Evolutionary conservation across 1,140 invertebrate genomes (phyloP), one percentile per base, ranked within the genome.

Genomic region (Drosophila sulfurigaster): DNA sequence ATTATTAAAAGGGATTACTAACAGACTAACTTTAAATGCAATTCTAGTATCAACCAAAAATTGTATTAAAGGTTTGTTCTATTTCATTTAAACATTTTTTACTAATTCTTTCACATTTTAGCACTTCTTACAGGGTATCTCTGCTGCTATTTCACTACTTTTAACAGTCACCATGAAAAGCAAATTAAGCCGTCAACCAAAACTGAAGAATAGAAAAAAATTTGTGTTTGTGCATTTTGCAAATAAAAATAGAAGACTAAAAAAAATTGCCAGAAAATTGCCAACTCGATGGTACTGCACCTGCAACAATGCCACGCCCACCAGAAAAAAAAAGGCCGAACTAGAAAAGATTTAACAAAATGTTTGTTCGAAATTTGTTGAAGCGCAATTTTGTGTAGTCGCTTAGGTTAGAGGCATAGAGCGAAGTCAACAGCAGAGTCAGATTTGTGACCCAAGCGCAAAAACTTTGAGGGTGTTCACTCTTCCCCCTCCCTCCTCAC

Each of bases 171-270:
- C 64, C 77, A 87, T 88, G 80, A 75, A 87, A 87, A 82, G 69
- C 73, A 87, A 87, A 87, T 87, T 88, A 88, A 87, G 85, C 83
- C 73, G 73, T 87, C 64, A 62, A 67, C 63, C 7, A 32, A 77
- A 87, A 74, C 32, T 46, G 60, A 49, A 79, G 70, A 70, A 59
- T 80, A 73, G 52, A 77, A 79, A 88, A 75, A 78, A 71, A 7
- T 58, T 60, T 62, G 6, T 56, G 25, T 69, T 66, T 54, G 59
- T 45, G 13, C 51, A 43, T 51, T 66, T 51, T 32, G 43, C 68
- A 58, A 66, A 54, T 32, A 35, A 57, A 67, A 49, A 58, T 43
- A n/a, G 41, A 16, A 38, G 16, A 13, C 11, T 28, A 43, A 43
- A 54, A 45, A 25, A 46, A 56, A 25, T 25, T 15, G 1, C 13